Conservation (phyloP, 2,113 vertebrate species). For the Cyrtonyx montezumae region DNA sequence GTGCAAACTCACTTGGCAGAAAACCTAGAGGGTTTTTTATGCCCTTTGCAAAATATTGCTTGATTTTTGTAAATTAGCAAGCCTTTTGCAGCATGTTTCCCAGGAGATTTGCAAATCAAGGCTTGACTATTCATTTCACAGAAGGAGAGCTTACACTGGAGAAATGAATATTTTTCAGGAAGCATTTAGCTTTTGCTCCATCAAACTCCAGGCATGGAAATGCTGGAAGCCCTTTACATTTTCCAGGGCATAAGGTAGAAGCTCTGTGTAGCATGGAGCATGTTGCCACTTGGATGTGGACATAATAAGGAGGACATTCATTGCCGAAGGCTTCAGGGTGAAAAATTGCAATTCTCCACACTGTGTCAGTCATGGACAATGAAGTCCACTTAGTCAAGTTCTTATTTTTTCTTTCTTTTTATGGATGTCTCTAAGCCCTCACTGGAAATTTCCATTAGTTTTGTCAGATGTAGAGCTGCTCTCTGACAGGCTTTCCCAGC, state of each 20-base stretch:
- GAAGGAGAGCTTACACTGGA: constrained; percentile 32
- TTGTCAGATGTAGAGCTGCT: constrained; percentile 39
- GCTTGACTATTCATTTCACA: constrained; percentile 38
- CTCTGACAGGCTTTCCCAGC: constrained; percentile 32
- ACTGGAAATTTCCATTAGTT: constrained; percentile 68
- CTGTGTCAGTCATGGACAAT: constrained; percentile 53
- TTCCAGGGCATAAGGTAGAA: constrained; percentile 28
- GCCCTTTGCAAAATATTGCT: constrained; percentile 27
- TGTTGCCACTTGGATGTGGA: neutral
- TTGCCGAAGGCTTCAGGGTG: constrained; percentile 44
- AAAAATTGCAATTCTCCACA: constrained; percentile 59
- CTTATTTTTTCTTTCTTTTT: constrained; percentile 51
- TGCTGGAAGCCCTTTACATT: constrained; percentile 45
- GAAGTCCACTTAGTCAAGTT: constrained; percentile 54
- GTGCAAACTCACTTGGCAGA: neutral
- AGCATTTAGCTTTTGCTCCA: constrained; percentile 64
- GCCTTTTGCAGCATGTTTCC: constrained; percentile 45
- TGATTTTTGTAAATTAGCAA: constrained; percentile 54
- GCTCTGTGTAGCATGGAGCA: neutral
- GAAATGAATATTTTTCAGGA: constrained; percentile 53
- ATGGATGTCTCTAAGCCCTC: constrained; percentile 48
- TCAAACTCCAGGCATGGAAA: constrained; percentile 34
- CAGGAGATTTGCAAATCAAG: constrained; percentile 60
- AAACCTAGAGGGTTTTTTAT: constrained; percentile 12
- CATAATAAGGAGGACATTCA: constrained; percentile 23